Evolutionary conservation across 92 coral and sea anemone genomes (phyloP), one percentile per base, ranked within the genome.

Genomic region (Epizoanthus scotinus): DNA sequence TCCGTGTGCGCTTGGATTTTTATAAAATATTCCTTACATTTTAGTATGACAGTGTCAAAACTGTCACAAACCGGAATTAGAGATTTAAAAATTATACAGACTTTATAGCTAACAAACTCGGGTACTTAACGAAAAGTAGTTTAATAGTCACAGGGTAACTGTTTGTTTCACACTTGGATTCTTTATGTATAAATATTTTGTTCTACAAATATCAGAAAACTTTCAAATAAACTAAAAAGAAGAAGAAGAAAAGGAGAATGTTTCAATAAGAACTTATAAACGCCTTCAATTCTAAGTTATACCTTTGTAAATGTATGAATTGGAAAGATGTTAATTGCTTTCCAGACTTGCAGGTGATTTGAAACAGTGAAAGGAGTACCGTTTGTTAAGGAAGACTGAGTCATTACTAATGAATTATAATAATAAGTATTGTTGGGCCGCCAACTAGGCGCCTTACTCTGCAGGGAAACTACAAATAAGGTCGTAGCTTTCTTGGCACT

Each of bases 291-390:
- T 50, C 20, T 15, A 12, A 42, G 69, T 19, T 34, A 18, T 36
- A 58, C 38, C 22, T 67, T 59, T 54, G 44, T 49, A 36, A 34
- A 60, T 57, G 81, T 36, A 36, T 59, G 54, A 58, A 18, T 36
- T 31, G 54, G 22, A 63, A 54, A 73, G 42, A 25, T 73, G 79
- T 54, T 65, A 75, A 36, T 14, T 36, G 20, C 47, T 36, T 75
- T 34, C 38, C 56, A 59, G n/a, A 22, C 44, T 58, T 75, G 81
- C 81, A 75, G 81, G 81, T 75, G 81, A 75, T 75, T 58, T 22
- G 29, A 34, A 44, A 59, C 12, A 59, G 57, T 21, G 22, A 59
- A 59, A 18, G 69, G 38, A 31, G 63, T 20, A 75, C 53, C 69
- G 59, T 75, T 73, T 73, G 17, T 29, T 25, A 67, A 36, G 40